These are phyloP conservation scores for Theretra japonica DNA, from an alignment of 2,888 invertebrate species.

Conservation along the genomic window DNA sequence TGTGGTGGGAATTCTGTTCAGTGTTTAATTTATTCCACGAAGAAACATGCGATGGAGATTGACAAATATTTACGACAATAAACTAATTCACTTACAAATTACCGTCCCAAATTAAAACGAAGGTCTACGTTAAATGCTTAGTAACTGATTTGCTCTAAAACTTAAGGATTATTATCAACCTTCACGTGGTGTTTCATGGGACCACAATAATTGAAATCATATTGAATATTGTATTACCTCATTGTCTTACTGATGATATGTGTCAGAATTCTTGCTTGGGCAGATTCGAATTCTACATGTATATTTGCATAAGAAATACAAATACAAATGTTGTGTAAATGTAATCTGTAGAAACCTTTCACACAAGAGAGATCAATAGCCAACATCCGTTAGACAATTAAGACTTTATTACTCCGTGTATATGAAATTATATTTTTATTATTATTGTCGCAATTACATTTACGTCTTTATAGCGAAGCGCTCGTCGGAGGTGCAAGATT, in stretches of 20 bases:
- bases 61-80: not conserved
- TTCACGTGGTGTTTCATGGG: no score
- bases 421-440: conserved; percentile 24
- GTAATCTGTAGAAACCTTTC: conserved; percentile 6
- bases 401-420: conserved; percentile 10
- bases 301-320: not conserved
- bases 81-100: no score
- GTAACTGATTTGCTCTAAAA: no score
- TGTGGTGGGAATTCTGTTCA: not conserved
- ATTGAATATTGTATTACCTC: no score
- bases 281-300: no score
- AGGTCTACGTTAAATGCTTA: no score
- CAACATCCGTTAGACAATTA: conserved; percentile 18
- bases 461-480: not conserved
- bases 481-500: conserved; percentile 2
- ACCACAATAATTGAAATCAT: no score
- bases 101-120: no score
- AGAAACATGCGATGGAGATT: not conserved
- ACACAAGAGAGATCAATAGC: conserved; percentile 7
- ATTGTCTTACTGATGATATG: no score
- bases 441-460: conserved; percentile 17
- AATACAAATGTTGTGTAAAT: not conserved
- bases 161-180: no score
- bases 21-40: not conserved
- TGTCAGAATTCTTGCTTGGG: no score